Evolutionary conservation across 2,888 invertebrate species (phyloP).

Genomic region (Dolichopus griseipennis): DNA sequence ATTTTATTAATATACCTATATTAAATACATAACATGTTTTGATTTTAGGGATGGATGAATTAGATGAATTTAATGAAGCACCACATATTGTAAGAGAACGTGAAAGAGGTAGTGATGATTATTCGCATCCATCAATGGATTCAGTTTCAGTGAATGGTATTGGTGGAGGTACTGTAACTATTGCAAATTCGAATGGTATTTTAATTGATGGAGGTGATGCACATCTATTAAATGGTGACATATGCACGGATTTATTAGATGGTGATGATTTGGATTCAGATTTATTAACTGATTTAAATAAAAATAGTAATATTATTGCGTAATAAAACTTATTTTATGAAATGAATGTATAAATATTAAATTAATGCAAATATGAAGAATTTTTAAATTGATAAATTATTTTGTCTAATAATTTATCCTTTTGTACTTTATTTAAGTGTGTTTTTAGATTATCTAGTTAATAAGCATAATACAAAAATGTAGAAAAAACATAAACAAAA

Average conservation of each 20-base stretch:
- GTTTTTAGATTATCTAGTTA: constrained; percentile 1
- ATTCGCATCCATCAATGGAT: constrained; percentile 35
- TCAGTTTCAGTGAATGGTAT: constrained; percentile 31
- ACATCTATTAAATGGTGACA: constrained; percentile 37
- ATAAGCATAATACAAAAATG: background rate
- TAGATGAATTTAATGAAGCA: constrained; percentile 86
- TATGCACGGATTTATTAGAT: constrained; percentile 36
- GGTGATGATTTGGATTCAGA: constrained; percentile 40
- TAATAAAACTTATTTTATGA: constrained; percentile 24
- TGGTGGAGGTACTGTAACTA: constrained; percentile 10
- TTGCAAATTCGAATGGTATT: constrained; percentile 19
- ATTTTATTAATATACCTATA: background rate
- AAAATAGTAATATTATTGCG: constrained; percentile 43
- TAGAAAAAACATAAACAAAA: background rate
- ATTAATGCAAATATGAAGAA: background rate
- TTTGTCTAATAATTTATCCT: background rate
- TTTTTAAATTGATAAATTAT: constrained; percentile 1
- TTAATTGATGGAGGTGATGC: constrained; percentile 23
- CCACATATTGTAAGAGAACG: constrained; percentile 63
- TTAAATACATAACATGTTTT: background rate
- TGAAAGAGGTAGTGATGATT: constrained; percentile 26
- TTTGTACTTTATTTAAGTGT: constrained; percentile 3
- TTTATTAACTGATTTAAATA: constrained; percentile 41
- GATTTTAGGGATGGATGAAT: constrained; percentile 59
- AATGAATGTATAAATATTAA: background rate